Base-by-base conservation (phyloP, 2,797 vertebrate species). In the Oreortyx pictus region DNA sequence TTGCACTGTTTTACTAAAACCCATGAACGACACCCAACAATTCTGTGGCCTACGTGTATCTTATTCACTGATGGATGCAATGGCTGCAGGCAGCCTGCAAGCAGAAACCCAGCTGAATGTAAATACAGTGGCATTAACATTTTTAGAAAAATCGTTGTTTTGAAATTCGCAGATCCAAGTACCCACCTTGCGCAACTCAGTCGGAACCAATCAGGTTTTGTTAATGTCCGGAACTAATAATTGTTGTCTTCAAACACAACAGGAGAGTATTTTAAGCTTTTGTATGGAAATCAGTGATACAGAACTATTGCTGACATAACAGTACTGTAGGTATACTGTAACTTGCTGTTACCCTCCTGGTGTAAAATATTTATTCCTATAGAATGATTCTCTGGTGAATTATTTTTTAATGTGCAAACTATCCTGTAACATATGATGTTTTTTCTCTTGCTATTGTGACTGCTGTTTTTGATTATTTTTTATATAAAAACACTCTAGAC, bases 401-500 rank as follows among this genome's bases (percentile, higher is more conserved):
- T 85, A 22, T 33, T 80, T 93, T 72, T 68, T 83, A 82, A 60
- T 5, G 19, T 37, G 64, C 33, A 57, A 74, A 57, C n/a, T n/a
- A 41, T 1, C n/a, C 76, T 35, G 39, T 2, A 8, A 24, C 1
- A 0, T 46, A 37, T 24, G 46, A 62, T 0, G 0, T 22, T 82
- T 91, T 79, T 82, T 74, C 27, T 74, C 47, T 57, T 67, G 33
- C 29, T 66, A 3, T 61, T 61, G n/a, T 62, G 27, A 23, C 49
- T 82, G 57, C 25, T 78, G 16, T 23, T 59, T 74, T 50, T 52
- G 46, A 11, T 52, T 29, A 8, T 17, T 52, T 52, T 9, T 24
- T 24, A 24, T 68, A 67, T 14, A 78, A 59, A 79, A 92, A 77
- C 27, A 20, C 18, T 61, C 50, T 7, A 7, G 20, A 57, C 27